Evolutionary conservation across 2,888 invertebrate species (phyloP).

Genomic region (Physocephala rufipes): DNA sequence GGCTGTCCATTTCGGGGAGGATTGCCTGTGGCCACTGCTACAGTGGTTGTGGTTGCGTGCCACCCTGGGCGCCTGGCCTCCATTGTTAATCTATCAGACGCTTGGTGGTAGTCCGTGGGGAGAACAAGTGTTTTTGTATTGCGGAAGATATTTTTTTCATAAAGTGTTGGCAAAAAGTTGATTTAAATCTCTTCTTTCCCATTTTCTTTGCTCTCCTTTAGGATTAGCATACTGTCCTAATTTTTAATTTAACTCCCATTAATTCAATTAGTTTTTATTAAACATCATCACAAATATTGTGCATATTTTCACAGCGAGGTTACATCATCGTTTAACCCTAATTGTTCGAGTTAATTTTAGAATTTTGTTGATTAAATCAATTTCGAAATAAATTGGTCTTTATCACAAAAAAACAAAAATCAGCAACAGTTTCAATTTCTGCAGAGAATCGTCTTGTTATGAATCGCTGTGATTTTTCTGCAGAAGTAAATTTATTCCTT

Average conservation of each 20-base stretch:
- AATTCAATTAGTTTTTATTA: neutral
- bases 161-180: too few relatives aligned
- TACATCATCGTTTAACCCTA: too few relatives aligned
- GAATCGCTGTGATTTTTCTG: too few relatives aligned
- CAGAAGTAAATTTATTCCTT: too few relatives aligned
- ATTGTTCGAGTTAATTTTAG: too few relatives aligned
- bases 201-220: neutral
- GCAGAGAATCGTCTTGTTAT: neutral
- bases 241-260: neutral
- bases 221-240: neutral
- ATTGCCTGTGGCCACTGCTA: slow-evolving; percentile 40
- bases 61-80: slow-evolving; percentile 26
- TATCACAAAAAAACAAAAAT: neutral
- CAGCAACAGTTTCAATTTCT: neutral
- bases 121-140: neutral
- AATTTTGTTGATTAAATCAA: neutral
- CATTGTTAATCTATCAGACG: slow-evolving; percentile 13
- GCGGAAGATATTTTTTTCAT: too few relatives aligned
- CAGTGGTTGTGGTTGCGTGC: slow-evolving; percentile 26
- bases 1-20: slow-evolving; percentile 38
- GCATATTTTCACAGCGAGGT: too few relatives aligned
- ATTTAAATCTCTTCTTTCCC: neutral
- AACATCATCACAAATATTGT: too few relatives aligned
- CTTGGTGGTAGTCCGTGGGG: neutral
- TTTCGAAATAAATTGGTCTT: neutral